A percentile compares a stretch with the other conserved stretches of the same genome.
Conservation (phyloP, 2,888 invertebrate genomes). For the Nebria salina region DNA sequence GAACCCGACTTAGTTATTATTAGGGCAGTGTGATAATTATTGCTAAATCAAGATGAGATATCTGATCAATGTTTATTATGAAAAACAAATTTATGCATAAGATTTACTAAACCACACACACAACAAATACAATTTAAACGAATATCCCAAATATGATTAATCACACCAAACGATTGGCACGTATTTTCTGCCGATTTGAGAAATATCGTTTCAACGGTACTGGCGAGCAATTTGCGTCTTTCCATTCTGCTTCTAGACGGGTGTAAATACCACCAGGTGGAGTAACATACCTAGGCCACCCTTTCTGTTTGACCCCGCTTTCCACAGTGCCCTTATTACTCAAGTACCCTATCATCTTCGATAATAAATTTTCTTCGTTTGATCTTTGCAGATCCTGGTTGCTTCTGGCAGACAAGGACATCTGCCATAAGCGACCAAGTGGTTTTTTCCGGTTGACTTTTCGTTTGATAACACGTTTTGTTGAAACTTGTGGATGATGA, state of each 20-base stretch:
- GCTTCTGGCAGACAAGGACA: constrained; percentile 79
- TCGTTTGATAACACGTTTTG: constrained; percentile 14
- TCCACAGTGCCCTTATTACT: constrained; percentile 61
- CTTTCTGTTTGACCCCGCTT: constrained; percentile 36
- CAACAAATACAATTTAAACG: constrained; percentile 5
- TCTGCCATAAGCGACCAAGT: constrained; percentile 74
- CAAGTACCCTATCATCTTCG: constrained; percentile 73
- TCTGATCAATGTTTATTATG: not conserved
- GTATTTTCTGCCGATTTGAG: constrained; percentile 21
- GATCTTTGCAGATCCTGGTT: constrained; percentile 90
- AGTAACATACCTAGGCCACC: constrained; percentile 59
- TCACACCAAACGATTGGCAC: constrained; percentile 13
- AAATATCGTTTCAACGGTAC: constrained; percentile 6
- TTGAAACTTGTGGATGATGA: constrained; percentile 49
- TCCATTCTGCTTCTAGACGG: constrained; percentile 81
- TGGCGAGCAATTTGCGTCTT: constrained; percentile 62
- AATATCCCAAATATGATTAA: not conserved
- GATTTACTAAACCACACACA: not conserved
- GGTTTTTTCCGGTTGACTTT: constrained; percentile 27
- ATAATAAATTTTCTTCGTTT: constrained; percentile 79
- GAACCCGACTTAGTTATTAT: too few relatives aligned
- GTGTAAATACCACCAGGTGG: constrained; percentile 77
- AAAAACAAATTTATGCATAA: not conserved
- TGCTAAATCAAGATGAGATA: too few relatives aligned
- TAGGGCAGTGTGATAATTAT: too few relatives aligned